Evolutionary conservation across 2,113 vertebrate genomes (phyloP), one percentile per base, ranked within the genome.

Genomic region (Gavialis gangeticus): DNA sequence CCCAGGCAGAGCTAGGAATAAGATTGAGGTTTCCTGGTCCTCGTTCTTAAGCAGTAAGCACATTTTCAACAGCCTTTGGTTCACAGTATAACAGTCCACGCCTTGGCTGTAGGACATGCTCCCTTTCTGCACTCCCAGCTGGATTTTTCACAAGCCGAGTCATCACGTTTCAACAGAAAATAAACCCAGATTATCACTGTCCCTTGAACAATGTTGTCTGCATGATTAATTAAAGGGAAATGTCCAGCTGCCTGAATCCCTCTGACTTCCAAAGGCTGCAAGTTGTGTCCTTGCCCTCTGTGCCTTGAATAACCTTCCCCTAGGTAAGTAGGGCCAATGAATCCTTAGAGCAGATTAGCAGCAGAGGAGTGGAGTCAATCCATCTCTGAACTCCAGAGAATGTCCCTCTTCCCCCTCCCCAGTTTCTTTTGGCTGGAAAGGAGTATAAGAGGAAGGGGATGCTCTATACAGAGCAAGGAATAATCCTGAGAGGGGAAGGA

Each of bases 51-150:
- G 46, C 46, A 46, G 46, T 46, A 46, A 46, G 34, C 34, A 24
- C 34, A 46, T 46, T 73, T 71, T 71, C 30, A 71, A 18, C 19
- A 15, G 2, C 0, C 0, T 24, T 5, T n/a, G 14, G 67, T 34
- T 55, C 67, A 67, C 88, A 73, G 37, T 21, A 91, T 80, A 94
- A 30, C 63, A 13, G 8, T 6, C 30, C 37, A 34, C 37, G 17
- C 59, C 46, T 75, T n/a, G 55, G 9, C 69, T 59, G 3, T n/a
- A 34, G 75, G 24, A 76, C 12, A 5, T 63, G 56, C 67, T 67
- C 24, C 12, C 28, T 18, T 67, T 83, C 30, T 92, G 6, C 54
- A 10, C 57, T 78, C 21, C 37, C 82, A 62, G 37, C 10, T 80
- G 17, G 3, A 5, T 6, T 54, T 37, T 25, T 4, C 59, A 25